Percentiles rank a stretch among this genome's conserved stretches.
phyloP scores from a whole-genome alignment of 2,888 invertebrate genomes.

The Portevinia maculata region DNA sequence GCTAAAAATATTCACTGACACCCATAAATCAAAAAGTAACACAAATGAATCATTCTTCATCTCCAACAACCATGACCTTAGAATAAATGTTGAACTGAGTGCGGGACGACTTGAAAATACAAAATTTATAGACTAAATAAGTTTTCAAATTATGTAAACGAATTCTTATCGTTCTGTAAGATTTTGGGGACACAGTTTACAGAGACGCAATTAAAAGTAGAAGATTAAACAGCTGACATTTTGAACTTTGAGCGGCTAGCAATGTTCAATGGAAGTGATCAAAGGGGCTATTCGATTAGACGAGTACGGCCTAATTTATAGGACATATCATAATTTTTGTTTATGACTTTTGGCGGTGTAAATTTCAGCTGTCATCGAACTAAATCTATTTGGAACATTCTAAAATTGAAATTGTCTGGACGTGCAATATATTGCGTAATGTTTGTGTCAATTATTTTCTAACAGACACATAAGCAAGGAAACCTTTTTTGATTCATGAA shows the following conservation, averaged over 20 bases:
- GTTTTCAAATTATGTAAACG: not conserved
- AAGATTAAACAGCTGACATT: not conserved
- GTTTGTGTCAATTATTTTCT: too few relatives aligned
- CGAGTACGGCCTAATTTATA: slow-evolving; percentile 6
- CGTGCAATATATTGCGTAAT: too few relatives aligned
- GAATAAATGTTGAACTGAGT: slow-evolving; percentile 18
- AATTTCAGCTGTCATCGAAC: not conserved
- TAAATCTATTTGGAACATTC: too few relatives aligned
- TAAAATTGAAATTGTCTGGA: too few relatives aligned
- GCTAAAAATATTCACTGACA: slow-evolving; percentile 34
- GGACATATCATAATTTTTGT: not conserved
- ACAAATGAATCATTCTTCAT: slow-evolving; percentile 71
- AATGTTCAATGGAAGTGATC: not conserved
- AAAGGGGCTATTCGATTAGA: slow-evolving; percentile 9
- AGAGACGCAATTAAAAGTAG: slow-evolving; percentile 19
- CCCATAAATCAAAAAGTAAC: slow-evolving; percentile 59
- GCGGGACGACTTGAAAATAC: slow-evolving; percentile 4
- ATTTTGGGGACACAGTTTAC: slow-evolving; percentile 25
- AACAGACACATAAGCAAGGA: too few relatives aligned
- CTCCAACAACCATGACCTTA: slow-evolving; percentile 54
- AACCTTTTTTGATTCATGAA: too few relatives aligned
- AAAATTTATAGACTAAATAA: not conserved
- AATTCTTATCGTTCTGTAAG: slow-evolving; percentile 51
- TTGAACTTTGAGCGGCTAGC: slow-evolving; percentile 8
- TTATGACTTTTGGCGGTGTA: not conserved